phyloP scores from a whole-genome alignment of 2,888 invertebrate genomes.

The Tortricodes alternella region DNA sequence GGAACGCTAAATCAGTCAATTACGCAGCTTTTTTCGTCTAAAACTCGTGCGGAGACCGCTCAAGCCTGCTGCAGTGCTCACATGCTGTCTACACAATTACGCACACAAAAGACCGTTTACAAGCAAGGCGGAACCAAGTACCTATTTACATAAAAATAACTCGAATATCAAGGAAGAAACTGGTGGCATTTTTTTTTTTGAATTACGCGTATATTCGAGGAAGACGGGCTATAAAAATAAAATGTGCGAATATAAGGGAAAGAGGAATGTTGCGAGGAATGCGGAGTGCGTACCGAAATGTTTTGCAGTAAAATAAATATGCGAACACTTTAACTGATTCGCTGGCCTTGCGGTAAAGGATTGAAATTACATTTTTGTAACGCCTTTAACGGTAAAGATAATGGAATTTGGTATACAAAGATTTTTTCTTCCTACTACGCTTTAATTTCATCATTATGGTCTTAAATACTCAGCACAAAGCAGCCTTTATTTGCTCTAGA shows the following conservation, averaged over 20 bases:
- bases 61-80: background rate
- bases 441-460: too few species aligned
- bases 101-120: conserved; percentile 5
- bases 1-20: background rate
- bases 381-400: background rate
- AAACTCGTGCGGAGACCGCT: background rate
- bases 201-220: conserved; percentile 62
- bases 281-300: conserved; percentile 43
- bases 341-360: background rate
- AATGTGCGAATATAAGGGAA: conserved; percentile 55
- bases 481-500: too few species aligned
- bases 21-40: background rate
- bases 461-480: too few species aligned
- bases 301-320: conserved; percentile 4
- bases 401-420: too few species aligned
- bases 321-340: background rate
- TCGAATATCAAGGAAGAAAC: conserved; percentile 9
- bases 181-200: conserved; percentile 44
- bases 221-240: conserved; percentile 68
- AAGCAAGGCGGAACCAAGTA: background rate
- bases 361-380: background rate
- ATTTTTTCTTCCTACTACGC: too few species aligned
- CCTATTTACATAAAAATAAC: conserved; percentile 14
- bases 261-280: conserved; percentile 60
- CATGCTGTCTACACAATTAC: conserved; percentile 2